Conservation (phyloP, 2,888 invertebrate genomes). For the Athripsodes cinereus region DNA sequence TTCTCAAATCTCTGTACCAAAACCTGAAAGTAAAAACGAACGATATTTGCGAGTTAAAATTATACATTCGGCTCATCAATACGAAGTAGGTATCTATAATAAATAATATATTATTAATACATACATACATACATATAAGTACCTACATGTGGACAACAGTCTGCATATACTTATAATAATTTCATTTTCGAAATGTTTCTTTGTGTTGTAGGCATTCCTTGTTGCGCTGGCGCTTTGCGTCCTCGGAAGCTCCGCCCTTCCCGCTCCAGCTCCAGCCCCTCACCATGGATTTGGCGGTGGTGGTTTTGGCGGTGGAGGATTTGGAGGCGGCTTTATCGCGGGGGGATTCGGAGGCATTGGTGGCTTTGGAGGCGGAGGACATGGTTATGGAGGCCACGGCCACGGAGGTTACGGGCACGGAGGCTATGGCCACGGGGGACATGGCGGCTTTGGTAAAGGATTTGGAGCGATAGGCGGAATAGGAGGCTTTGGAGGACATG, state of each 20-base stretch:
- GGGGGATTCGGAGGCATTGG: neutral
- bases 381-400: neutral
- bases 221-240: neutral
- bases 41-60: too few relatives aligned
- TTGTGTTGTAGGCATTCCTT: neutral
- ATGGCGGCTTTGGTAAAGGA: neutral
- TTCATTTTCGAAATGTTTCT: too few relatives aligned
- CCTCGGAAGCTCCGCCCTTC: too few relatives aligned
- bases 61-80: too few relatives aligned
- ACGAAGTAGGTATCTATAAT: too few relatives aligned
- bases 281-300: neutral
- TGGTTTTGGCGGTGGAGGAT: neutral
- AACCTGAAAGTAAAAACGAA: too few relatives aligned
- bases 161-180: too few relatives aligned
- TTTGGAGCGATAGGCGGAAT: neutral
- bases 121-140: too few relatives aligned
- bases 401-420: neutral
- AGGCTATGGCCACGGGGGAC: neutral
- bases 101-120: too few relatives aligned
- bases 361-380: neutral
- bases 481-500: conserved; percentile 10
- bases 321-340: neutral
- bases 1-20: too few relatives aligned
- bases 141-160: too few relatives aligned
- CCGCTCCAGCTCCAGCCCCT: neutral